Conservation (phyloP, 2,888 invertebrate genomes). For the Thymelicus sylvestris region DNA sequence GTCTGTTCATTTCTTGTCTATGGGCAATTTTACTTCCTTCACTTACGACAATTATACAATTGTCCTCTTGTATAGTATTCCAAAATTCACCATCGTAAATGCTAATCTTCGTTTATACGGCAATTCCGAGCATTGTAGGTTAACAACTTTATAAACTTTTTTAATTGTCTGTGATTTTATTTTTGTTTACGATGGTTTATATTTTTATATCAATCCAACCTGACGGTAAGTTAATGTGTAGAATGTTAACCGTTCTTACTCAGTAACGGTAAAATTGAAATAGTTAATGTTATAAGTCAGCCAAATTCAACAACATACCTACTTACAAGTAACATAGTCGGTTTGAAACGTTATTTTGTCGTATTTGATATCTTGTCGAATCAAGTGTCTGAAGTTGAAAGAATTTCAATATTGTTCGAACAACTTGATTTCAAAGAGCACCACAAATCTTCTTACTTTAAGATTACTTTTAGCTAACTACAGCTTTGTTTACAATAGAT, state of each 20-base stretch:
- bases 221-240: no score
- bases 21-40: constrained; percentile 57
- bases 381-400: constrained; percentile 12
- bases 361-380: constrained; percentile 15
- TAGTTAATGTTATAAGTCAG: no score
- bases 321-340: background rate
- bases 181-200: no score
- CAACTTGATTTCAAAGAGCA: constrained; percentile 35
- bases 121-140: background rate
- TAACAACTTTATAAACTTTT: no score
- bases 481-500: constrained; percentile 10
- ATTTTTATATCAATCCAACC: no score
- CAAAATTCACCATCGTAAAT: background rate
- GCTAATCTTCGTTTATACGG: background rate
- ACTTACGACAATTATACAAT: constrained; percentile 13
- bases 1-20: constrained; percentile 79
- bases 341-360: no score
- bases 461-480: constrained; percentile 22
- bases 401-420: constrained; percentile 27
- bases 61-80: background rate
- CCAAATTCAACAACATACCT: no score
- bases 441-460: constrained; percentile 32
- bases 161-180: no score
- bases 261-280: no score
- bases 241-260: no score